These are phyloP conservation scores for Uromys caudimaculatus DNA, from an alignment of 2,797 vertebrate genomes.

Conservation along the genomic window DNA sequence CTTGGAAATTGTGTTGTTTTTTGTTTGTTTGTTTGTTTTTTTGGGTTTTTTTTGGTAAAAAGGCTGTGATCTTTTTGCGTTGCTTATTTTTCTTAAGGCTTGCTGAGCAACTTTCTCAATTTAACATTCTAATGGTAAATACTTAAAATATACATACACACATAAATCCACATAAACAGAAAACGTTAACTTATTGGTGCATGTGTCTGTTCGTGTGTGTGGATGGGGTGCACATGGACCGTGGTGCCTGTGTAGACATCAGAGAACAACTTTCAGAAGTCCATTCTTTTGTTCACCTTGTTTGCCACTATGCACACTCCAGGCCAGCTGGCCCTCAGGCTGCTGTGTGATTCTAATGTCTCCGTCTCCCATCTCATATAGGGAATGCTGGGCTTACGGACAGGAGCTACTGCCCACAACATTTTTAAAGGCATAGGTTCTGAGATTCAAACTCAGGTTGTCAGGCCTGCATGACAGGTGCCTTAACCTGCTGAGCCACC, in stretches of 20 bases:
- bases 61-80: neutral
- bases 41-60: conserved; percentile 10
- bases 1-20: neutral
- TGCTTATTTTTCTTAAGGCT: conserved; percentile 31
- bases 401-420: neutral
- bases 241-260: neutral
- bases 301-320: neutral
- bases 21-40: too few relatives aligned
- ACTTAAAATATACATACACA: neutral
- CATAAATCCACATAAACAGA: neutral
- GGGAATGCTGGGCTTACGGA: neutral
- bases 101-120: neutral
- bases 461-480: neutral
- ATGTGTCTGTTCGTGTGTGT: neutral
- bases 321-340: neutral
- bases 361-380: neutral
- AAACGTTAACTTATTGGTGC: neutral
- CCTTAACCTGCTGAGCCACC: neutral
- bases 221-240: neutral
- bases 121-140: conserved; percentile 45
- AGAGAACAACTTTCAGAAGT: neutral
- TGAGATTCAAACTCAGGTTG: neutral
- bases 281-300: neutral
- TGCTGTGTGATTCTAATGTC: neutral
- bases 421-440: neutral